Base-by-base conservation (phyloP, 2,888 invertebrate genomes). In the Eubasilissa splendida region DNA sequence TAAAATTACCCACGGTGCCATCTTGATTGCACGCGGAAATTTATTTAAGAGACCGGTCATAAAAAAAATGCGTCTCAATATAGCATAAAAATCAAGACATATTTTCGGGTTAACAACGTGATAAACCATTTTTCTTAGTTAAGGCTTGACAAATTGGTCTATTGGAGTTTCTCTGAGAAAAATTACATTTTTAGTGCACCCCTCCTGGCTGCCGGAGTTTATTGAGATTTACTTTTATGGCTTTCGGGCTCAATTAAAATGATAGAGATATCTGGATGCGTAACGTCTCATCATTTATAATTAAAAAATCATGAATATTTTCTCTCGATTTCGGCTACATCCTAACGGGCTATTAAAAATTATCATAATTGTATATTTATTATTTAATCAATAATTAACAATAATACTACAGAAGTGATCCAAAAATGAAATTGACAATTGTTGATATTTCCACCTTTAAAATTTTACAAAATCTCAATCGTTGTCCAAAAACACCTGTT, bases 191-290 rank as follows among this genome's bases (percentile, higher is more conserved):
- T 42, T 42, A 42, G 65, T 33, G 65, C 14, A 10, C 65, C 65
- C 65, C 12, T 50, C 68, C n/a, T 7, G 14, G 33, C 63, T 68
- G 14, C 5, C n/a, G 56, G 14, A 52, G 50, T 60, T 60, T 60
- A 75, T 60, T 65, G 54, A 76, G 76, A 76, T 76, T 76, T 76
- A 63, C 76, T 65, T 76, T 76, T 65, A 76, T 76, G 76, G 54
- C 50, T 31, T 31, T 10, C 22, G 63, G 63, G 63, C 22, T 31
- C 73, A 73, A 73, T 73, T 73, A 73, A 58, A 56, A 73, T 73
- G 33, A 56, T 54, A 68, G 42, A 68, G 52, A n/a, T 68, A 11
- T n/a, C 68, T 42, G 42, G 4, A 42, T 42, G 42, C 42, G 4
- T 42, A 42, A 42, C 42, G 7, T 42, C 42, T 4, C 42, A 42